A percentile compares a stretch with the other conserved stretches of the same genome.
phyloP scores from a whole-genome alignment of 2,113 vertebrate species.

The Numida meleagris region DNA sequence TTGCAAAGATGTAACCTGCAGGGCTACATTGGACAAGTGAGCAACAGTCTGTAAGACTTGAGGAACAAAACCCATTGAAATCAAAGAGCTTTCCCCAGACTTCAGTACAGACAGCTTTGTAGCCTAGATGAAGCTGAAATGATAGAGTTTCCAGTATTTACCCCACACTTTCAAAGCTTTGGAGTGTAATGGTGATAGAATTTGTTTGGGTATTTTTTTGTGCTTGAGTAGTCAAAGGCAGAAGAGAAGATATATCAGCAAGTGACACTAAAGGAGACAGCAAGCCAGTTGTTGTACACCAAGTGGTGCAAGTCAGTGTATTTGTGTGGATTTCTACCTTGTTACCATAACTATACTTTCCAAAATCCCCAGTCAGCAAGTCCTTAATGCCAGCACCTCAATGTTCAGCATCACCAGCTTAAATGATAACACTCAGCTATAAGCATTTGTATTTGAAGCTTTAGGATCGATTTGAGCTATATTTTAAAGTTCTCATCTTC shows the following conservation, averaged over 20 bases:
- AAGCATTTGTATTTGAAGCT: not conserved
- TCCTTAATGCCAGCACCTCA: not conserved
- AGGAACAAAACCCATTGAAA: not conserved
- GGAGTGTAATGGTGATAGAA: not conserved
- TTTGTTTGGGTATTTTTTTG: not conserved
- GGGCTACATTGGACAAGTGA: not conserved
- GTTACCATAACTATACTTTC: not conserved
- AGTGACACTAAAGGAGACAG: not conserved
- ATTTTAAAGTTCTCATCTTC: not conserved
- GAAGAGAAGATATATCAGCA: not conserved
- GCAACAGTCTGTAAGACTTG: not conserved
- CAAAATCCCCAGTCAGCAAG: not conserved
- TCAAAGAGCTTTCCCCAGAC: not conserved
- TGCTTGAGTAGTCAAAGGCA: not conserved
- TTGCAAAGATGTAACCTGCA: constrained; percentile 12
- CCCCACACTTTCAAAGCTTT: not conserved
- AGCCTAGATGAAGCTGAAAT: not conserved
- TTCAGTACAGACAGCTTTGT: not conserved
- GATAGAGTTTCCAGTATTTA: not conserved
- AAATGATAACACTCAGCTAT: not conserved
- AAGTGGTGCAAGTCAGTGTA: not conserved
- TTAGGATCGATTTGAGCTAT: not conserved
- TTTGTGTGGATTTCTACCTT: not conserved
- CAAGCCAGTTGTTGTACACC: not conserved
- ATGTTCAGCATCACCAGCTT: not conserved